phyloP scores from a whole-genome alignment of 2,113 vertebrate genomes.

The Rutilus rutilus region DNA sequence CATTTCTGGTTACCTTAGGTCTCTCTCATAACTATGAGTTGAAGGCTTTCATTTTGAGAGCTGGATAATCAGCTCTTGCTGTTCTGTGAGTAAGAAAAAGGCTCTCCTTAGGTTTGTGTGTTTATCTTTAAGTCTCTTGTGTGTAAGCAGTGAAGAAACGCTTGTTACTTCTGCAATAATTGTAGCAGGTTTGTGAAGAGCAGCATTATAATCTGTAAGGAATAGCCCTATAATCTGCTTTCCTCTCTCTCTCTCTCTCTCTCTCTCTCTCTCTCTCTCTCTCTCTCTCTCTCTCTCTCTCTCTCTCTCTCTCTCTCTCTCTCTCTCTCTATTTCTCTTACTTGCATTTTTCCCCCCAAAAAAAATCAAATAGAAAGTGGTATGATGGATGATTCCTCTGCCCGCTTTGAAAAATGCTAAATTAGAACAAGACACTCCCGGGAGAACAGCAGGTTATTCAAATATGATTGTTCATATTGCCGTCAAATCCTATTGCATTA shows the following conservation, averaged over 20 bases:
- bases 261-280: not conserved
- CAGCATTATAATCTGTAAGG: not conserved
- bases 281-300: not conserved
- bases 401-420: not conserved
- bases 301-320: not conserved
- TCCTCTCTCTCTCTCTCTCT: not conserved
- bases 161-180: not conserved
- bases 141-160: not conserved
- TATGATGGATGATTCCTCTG: not conserved
- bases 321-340: not conserved
- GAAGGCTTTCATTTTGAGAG: not conserved
- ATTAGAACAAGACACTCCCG: not conserved
- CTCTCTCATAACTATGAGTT: not conserved
- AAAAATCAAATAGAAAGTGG: not conserved
- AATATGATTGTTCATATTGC: constrained; percentile 27
- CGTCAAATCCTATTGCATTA: constrained; percentile 24
- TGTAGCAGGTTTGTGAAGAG: not conserved
- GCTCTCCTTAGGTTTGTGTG: not conserved
- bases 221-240: not conserved
- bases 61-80: not conserved
- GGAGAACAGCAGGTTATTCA: constrained; percentile 12
- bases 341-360: not conserved
- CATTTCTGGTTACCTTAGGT: not conserved
- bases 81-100: not conserved
- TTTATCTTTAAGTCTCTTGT: not conserved